These are phyloP conservation scores for Polylopha cassiicola DNA, from an alignment of 2,888 invertebrate species.

Conservation along the genomic window DNA sequence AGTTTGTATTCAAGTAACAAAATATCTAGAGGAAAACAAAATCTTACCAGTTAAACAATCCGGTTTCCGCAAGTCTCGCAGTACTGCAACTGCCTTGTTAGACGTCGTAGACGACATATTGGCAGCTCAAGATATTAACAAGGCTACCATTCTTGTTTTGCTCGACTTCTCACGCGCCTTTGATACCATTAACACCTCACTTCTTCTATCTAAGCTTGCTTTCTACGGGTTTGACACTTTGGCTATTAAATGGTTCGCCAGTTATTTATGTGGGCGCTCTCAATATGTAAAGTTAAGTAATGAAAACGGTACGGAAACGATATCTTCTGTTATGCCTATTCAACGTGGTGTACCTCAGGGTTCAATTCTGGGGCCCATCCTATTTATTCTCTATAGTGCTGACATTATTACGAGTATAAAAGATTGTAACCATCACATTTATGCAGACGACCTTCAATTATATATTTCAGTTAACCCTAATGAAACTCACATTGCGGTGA, in stretches of 20 bases:
- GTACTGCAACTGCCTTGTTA: constrained; percentile 21
- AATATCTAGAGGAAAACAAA: constrained; percentile 24
- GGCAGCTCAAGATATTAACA: constrained; percentile 19
- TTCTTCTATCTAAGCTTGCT: background rate
- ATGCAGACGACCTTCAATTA: too few relatives aligned
- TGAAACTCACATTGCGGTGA: too few relatives aligned
- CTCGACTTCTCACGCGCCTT: constrained; percentile 27
- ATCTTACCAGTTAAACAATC: constrained; percentile 23
- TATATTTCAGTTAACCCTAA: too few relatives aligned
- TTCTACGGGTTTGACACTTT: background rate
- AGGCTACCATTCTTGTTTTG: constrained; percentile 20
- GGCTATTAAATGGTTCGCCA: background rate
- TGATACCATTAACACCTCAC: too few relatives aligned
- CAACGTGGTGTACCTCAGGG: background rate
- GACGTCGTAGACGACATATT: constrained; percentile 24
- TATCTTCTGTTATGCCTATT: background rate
- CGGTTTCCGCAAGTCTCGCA: constrained; percentile 19
- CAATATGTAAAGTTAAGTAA: too few relatives aligned
- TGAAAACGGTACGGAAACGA: too few relatives aligned
- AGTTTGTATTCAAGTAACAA: constrained; percentile 23
- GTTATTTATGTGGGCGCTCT: background rate
- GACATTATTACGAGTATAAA: too few relatives aligned
- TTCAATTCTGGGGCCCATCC: too few relatives aligned
- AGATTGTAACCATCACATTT: too few relatives aligned
- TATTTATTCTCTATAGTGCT: constrained; percentile 1